A percentile compares a stretch with the other conserved stretches of the same genome.
These are phyloP conservation scores for Chymomyza caudatula DNA, from an alignment of 2,888 invertebrate species.

Conservation along the genomic window DNA sequence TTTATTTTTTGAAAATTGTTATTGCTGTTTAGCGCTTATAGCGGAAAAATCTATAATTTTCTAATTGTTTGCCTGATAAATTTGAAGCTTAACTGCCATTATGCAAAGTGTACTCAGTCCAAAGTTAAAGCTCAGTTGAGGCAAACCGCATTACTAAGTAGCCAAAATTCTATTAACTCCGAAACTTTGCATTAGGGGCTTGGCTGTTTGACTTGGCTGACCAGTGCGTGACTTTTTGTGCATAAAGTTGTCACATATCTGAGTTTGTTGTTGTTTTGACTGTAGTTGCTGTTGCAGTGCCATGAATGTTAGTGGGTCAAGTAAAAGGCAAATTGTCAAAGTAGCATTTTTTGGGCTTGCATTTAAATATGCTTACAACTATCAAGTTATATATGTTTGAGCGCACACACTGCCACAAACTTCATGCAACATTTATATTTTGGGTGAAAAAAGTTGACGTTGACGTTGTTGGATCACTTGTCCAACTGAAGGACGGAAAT, in stretches of 20 bases:
- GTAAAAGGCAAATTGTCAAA: constrained; percentile 54
- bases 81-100: background rate
- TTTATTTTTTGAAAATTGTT: background rate
- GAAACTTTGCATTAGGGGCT: background rate
- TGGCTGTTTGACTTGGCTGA: background rate
- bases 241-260: background rate
- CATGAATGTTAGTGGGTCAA: constrained; percentile 56
- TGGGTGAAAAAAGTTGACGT: background rate
- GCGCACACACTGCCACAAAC: background rate
- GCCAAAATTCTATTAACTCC: background rate
- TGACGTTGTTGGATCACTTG: background rate
- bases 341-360: constrained; percentile 16
- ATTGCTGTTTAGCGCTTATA: background rate
- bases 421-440: background rate
- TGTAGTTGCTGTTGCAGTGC: constrained; percentile 19
- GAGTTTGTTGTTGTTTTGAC: background rate
- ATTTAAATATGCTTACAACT: background rate
- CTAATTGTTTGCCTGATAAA: background rate
- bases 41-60: background rate
- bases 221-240: background rate
- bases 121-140: background rate
- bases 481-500: background rate
- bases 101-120: background rate
- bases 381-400: background rate
- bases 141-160: background rate